Conservation (phyloP, 2,888 invertebrate genomes). For the Agrypnus murinus region DNA sequence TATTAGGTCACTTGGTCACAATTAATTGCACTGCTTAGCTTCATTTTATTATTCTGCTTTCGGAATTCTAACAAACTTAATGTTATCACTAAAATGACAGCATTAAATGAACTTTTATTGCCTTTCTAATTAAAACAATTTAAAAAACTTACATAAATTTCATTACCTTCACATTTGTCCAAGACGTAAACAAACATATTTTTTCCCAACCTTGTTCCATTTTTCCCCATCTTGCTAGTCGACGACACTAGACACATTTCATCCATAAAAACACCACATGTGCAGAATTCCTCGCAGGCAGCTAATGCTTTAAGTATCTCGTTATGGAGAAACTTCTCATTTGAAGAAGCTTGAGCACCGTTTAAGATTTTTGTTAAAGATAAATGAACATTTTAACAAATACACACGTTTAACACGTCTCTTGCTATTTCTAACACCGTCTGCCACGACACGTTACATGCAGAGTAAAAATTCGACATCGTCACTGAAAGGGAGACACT, state of each 20-base stretch:
- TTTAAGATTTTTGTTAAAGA: slow-evolving; percentile 20
- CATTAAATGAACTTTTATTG: too few relatives aligned
- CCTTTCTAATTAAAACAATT: too few relatives aligned
- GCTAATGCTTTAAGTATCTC: slow-evolving; percentile 30
- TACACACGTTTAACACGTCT: slow-evolving; percentile 22
- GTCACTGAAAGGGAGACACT: too few relatives aligned
- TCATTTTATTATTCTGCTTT: too few relatives aligned
- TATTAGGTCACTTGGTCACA: too few relatives aligned
- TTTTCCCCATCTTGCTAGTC: neutral
- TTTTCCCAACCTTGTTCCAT: slow-evolving; percentile 8
- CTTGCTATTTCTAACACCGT: neutral
- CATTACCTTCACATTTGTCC: slow-evolving; percentile 17
- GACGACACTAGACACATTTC: slow-evolving; percentile 22
- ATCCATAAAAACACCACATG: slow-evolving; percentile 30
- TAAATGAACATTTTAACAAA: slow-evolving; percentile 14
- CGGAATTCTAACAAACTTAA: too few relatives aligned
- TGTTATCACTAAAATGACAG: too few relatives aligned
- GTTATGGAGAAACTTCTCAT: slow-evolving; percentile 15
- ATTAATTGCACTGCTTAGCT: too few relatives aligned
- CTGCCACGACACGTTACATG: too few relatives aligned
- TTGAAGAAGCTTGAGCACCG: slow-evolving; percentile 5
- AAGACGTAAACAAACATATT: slow-evolving; percentile 13
- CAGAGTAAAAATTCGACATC: too few relatives aligned
- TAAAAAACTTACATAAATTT: neutral
- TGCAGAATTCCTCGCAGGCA: slow-evolving; percentile 33